Conservation (phyloP, 2,888 invertebrate species). For the Trichogramma dendrolimi region DNA sequence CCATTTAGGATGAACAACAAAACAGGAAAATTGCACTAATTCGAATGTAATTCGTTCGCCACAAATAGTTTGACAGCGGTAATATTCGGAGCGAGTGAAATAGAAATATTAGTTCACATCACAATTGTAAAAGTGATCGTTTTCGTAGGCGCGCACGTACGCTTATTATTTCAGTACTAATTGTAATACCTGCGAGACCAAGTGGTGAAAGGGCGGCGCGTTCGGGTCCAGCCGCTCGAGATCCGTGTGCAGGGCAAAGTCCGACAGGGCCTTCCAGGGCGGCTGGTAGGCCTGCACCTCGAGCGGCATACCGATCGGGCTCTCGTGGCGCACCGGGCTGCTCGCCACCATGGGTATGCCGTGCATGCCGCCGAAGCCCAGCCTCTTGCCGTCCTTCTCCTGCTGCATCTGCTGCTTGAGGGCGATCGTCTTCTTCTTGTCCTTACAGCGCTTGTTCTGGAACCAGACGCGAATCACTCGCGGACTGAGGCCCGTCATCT, state of each 20-base stretch:
- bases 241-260: slow-evolving; percentile 93
- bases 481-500: slow-evolving; percentile 96
- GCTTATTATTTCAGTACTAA: background rate
- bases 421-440: slow-evolving; percentile 94
- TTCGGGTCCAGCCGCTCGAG: slow-evolving; percentile 81
- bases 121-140: too few species aligned
- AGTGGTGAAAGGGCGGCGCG: slow-evolving; percentile 90
- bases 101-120: too few species aligned
- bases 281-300: slow-evolving; percentile 93
- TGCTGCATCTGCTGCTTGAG: slow-evolving; percentile 98
- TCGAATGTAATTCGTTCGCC: background rate
- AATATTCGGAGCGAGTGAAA: background rate
- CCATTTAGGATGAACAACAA: too few species aligned
- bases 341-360: slow-evolving; percentile 97
- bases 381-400: slow-evolving; percentile 93
- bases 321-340: slow-evolving; percentile 86
- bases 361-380: slow-evolving; percentile 92
- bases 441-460: slow-evolving; percentile 96
- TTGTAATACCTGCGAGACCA: slow-evolving; percentile 81
- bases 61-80: background rate
- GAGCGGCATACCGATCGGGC: slow-evolving; percentile 78
- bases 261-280: slow-evolving; percentile 94
- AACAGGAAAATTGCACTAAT: background rate
- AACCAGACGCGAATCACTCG: slow-evolving; percentile 99
- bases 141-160: background rate